phyloP scores from a whole-genome alignment of 2,888 invertebrate genomes.

The Lochmaea crataegi region DNA sequence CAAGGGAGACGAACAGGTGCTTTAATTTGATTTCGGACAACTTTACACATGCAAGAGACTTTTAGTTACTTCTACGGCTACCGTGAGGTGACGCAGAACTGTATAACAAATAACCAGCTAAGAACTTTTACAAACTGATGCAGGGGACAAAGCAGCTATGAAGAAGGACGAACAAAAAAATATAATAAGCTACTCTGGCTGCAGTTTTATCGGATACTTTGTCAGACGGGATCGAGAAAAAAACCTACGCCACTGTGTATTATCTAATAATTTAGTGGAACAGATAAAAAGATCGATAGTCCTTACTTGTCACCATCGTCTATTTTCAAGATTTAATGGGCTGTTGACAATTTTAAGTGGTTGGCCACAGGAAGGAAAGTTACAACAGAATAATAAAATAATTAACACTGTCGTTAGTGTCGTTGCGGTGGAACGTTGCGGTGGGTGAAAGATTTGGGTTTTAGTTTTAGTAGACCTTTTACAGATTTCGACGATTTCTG shows the following conservation, averaged over 20 bases:
- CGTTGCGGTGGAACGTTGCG: slow-evolving; percentile 6
- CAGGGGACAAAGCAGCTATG: too few species aligned
- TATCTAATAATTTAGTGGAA: slow-evolving; percentile 7
- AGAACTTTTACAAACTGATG: too few species aligned
- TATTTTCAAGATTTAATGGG: slow-evolving; percentile 40
- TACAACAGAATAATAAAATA: slow-evolving; percentile 37
- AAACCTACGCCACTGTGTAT: background rate
- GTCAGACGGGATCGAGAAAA: too few species aligned
- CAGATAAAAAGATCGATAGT: slow-evolving; percentile 9
- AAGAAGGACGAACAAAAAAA: too few species aligned
- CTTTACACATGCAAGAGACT: too few species aligned
- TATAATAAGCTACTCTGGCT: too few species aligned
- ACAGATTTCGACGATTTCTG: slow-evolving; percentile 21
- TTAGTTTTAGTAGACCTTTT: slow-evolving; percentile 10
- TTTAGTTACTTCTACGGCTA: too few species aligned
- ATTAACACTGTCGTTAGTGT: slow-evolving; percentile 36
- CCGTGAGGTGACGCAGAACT: too few species aligned
- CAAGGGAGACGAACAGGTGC: too few species aligned
- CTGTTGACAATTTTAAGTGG: slow-evolving; percentile 45
- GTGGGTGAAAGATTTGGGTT: slow-evolving; percentile 39
- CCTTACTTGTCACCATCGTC: slow-evolving; percentile 22
- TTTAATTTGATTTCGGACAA: too few species aligned
- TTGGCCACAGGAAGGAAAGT: slow-evolving; percentile 25
- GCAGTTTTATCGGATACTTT: too few species aligned
- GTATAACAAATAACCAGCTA: too few species aligned